Conservation (phyloP, 2,888 invertebrate species). For the Melipona bicolor region DNA sequence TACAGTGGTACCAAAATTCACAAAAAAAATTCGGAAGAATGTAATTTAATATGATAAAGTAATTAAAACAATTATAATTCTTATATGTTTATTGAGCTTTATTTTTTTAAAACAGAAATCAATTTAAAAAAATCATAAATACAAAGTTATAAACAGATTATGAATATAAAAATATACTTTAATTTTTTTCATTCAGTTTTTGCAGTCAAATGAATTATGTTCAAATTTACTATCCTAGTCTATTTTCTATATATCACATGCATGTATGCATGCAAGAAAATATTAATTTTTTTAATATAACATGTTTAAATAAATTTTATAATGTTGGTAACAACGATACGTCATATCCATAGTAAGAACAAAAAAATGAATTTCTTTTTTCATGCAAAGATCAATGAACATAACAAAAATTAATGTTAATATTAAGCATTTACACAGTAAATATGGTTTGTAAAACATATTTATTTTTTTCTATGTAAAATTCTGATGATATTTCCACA, state of each 20-base stretch:
- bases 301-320: neutral
- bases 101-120: neutral
- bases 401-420: neutral
- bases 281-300: neutral
- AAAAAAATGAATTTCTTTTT: neutral
- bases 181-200: neutral
- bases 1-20: slow-evolving; percentile 54
- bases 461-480: neutral
- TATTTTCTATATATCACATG: neutral
- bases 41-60: neutral
- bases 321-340: neutral
- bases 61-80: neutral
- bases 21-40: slow-evolving; percentile 3
- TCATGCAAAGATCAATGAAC: neutral
- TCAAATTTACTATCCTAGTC: neutral
- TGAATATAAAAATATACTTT: neutral
- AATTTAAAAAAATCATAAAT: neutral
- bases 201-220: neutral
- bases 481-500: neutral
- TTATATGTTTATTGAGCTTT: neutral
- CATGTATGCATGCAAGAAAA: neutral
- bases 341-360: neutral
- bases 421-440: neutral
- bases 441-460: neutral
- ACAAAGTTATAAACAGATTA: neutral